Conservation (phyloP, 2,888 invertebrate species). For the Phortica okadai region DNA sequence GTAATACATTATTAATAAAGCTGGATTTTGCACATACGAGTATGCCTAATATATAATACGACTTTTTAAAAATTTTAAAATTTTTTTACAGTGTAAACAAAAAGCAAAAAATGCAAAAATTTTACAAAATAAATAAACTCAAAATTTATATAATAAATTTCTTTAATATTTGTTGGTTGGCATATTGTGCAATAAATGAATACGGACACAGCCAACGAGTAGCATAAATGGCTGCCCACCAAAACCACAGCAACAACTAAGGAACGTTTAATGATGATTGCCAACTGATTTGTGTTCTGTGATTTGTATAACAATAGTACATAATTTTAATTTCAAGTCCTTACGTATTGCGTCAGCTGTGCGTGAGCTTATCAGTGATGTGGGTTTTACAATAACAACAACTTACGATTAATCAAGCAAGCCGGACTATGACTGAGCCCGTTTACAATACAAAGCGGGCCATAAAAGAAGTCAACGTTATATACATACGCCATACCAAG, state of each 20-base stretch:
- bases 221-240: too few species aligned
- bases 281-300: constrained; percentile 13
- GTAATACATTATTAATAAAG: too few species aligned
- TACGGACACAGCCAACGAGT: background rate
- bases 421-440: background rate
- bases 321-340: background rate
- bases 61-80: too few species aligned
- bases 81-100: background rate
- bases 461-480: background rate
- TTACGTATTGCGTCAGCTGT: background rate
- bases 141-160: background rate
- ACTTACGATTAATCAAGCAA: constrained; percentile 3
- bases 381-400: background rate
- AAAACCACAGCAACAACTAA: background rate
- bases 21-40: too few species aligned
- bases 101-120: background rate
- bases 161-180: background rate
- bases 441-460: background rate
- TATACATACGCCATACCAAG: background rate
- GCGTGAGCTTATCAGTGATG: background rate
- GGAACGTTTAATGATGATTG: constrained; percentile 22
- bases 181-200: background rate
- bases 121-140: background rate
- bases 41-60: too few species aligned
- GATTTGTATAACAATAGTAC: background rate